Evolutionary conservation across 2,888 invertebrate species (phyloP).

Genomic region (Hydrotaea diabolus): DNA sequence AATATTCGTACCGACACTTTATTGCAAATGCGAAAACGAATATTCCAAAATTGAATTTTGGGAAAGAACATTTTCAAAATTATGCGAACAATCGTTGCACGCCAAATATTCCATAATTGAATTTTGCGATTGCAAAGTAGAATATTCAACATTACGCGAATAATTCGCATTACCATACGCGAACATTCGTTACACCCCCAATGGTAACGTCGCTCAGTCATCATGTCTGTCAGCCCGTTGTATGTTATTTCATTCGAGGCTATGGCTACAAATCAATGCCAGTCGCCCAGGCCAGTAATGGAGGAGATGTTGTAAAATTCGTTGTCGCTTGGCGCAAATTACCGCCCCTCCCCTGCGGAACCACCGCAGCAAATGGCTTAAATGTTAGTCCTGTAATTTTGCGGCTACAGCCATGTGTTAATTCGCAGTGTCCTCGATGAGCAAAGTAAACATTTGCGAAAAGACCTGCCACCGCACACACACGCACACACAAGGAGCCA

Average conservation of each 20-base stretch:
- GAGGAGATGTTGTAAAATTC: constrained; percentile 37
- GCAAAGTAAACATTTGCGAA: constrained; percentile 25
- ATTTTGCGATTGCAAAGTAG: no score
- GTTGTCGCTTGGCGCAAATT: constrained; percentile 51
- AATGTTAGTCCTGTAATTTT: constrained; percentile 60
- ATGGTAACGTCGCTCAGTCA: background rate
- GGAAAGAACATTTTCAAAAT: no score
- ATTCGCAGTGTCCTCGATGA: constrained; percentile 48
- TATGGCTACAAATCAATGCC: background rate
- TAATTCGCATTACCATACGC: no score
- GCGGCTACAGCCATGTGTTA: constrained; percentile 55
- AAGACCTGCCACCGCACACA: background rate
- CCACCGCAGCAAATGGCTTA: constrained; percentile 58
- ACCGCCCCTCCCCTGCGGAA: constrained; percentile 24
- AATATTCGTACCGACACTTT: no score
- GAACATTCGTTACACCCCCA: no score
- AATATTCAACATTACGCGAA: no score
- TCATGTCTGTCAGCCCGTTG: background rate
- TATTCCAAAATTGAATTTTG: no score
- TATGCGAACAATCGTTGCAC: no score
- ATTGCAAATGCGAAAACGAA: no score
- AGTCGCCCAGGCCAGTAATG: background rate
- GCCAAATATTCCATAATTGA: no score
- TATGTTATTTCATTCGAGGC: no score
- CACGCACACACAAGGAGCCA: constrained; percentile 3